Base-by-base conservation (phyloP, 2,113 vertebrate genomes). In the Gila orcuttii region DNA sequence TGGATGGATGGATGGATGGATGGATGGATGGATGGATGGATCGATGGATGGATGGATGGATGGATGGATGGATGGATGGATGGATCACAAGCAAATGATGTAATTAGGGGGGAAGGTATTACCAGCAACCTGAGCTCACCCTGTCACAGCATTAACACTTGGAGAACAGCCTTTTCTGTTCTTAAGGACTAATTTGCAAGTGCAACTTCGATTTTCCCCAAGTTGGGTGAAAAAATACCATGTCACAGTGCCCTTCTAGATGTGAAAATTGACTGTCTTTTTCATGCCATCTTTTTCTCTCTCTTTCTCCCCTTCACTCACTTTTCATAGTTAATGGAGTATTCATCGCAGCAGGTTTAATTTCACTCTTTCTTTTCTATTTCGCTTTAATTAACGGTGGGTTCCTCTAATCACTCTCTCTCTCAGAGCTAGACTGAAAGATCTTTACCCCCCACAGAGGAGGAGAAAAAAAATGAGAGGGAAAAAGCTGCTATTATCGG, bases 221-320 rank as follows among this genome's bases (percentile, higher is more conserved):
- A 68, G 42, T 68, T 68, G 10, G 39, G 60, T 68, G 25, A 82
- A 82, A 82, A 68, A 69, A 82, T 33, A 66, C 31, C 3, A 6
- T 62, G 45, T 69, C 45, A 50, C 62, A 21, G 79, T 69, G 11
- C 62, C 62, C 64, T 52, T 82, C 79, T 33, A 68, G 31, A 59
- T 73, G 81, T 83, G 68, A 83, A 73, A 73, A 71, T 83, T 57
- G 50, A 83, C 66, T 86, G 62, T 21, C 59, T 87, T 83, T 71
- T 69, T 80, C 60, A 66, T 60, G 52, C 79, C 69, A 79, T 88
- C 59, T 71, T 82, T 84, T 77, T 39, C 82, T 87, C 68, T 80
- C 62, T 62, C 60, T 60, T 82, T 88, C 83, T 90, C 90, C 90
- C 45, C 83, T 25, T 50, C 55, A 28, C 39, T 59, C 52, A 74